Evolutionary conservation across 2,888 invertebrate genomes (phyloP), one percentile per base, ranked within the genome.

Genomic region (Caenorhabditis panamensis): DNA sequence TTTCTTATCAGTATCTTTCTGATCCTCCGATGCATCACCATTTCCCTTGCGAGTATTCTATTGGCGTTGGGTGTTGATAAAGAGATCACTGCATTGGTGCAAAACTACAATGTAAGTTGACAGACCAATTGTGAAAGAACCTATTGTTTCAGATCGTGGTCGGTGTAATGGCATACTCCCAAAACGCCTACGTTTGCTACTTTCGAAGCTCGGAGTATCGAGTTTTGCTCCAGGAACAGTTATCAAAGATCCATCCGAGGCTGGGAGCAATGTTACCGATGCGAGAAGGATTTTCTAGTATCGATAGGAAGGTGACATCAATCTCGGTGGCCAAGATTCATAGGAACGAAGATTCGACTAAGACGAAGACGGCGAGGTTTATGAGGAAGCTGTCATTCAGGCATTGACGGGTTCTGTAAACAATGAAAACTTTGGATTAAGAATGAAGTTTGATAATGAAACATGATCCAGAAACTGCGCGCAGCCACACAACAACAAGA

Each of bases 131-230:
- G 28, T 9, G 5, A 22, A 11, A 26, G 41, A 13, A 13, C 13
- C 11, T 31, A 6, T 56, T 11, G 41, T 56, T 75, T n/a, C 67
- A 75, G 75, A 28, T 75, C 2, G 24, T 75, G 24, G 37, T 66
- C 2, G 41, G 18, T 24, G 16, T 75, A 22, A 41, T 61, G 1
- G 44, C 62, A n/a, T 76, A 66, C 44, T 75, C 75, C 8, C 75
- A 75, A 26, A 75, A 75, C 31, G 75, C 66, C 4, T 75, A 75
- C 31, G 53, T 75, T 0, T 75, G 75, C 49, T 75, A 75, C 24
- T 75, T 59, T 11, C 64, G 75, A 20, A 66, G 75, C 13, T 41
- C 49, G n/a, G 75, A 75, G 41, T 75, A 75, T 41, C 66, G 75
- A 20, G 11, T 2, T 3, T 13, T 75, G 16, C 75, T 75, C 44